Base-by-base conservation (phyloP, 2,797 vertebrate species). In the Rhinatrema bivittatum region DNA sequence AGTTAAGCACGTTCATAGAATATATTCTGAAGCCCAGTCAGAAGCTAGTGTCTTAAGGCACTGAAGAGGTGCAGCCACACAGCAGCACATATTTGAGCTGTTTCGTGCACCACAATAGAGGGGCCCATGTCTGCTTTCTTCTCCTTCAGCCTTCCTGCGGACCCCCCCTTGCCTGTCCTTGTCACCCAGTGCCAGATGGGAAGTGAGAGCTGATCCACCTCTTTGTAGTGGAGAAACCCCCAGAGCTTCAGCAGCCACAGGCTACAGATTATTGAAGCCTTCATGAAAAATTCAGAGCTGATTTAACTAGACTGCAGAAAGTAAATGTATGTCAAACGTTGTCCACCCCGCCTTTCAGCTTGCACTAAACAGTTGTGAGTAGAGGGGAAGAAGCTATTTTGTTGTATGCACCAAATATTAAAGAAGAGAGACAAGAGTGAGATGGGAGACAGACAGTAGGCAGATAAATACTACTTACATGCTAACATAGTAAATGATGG, bases 151-250 rank as follows among this genome's bases (percentile, higher is more conserved):
- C 87, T 81, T 84, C 82, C 74, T 77, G 61, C 72, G 77, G 72
- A n/a, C n/a, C n/a, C 65, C 79, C 82, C 58, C 79, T 68, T 70
- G 65, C 79, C 79, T 84, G 73, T 84, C 76, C 76, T 73, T 82
- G 81, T 87, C 82, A 85, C 83, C 87, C 87, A 77, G 81, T 85
- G 91, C 91, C 95, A 98, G 94, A 98, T 98, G 95, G 95, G 92
- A 86, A 94, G 88, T 94, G 91, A 85, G 90, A 90, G 89, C 88
- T 72, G 87, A 90, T 93, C 90, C 83, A 87, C 82, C 76, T 88
- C 91, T 94, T 98, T 98, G 94, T 98, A 76, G 87, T 78, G 45
- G 75, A 81, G 84, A 42, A 50, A 86, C 89, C 93, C 93, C 94
- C 79, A 86, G 93, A 95, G 95, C 78, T 74, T 84, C n/a, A n/a